Evolutionary conservation across 2,888 invertebrate species (phyloP).

Genomic region (Acanthococcus lagerstroemiae): DNA sequence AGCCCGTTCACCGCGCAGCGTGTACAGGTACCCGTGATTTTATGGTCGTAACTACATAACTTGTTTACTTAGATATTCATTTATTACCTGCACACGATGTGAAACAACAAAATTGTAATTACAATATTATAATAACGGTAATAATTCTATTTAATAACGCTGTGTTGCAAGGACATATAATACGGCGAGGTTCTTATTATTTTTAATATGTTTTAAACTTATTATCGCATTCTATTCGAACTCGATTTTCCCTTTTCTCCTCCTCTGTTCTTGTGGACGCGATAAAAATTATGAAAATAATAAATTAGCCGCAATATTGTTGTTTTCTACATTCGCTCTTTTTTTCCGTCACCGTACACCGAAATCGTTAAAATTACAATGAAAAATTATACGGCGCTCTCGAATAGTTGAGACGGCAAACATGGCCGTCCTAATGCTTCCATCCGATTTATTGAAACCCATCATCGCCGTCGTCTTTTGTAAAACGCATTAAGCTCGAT

Average conservation of each 20-base stretch:
- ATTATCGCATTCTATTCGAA: constrained; percentile 21
- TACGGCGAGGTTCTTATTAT: constrained; percentile 28
- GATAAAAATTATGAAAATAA: not conserved
- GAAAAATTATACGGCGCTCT: no score
- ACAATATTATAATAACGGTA: constrained; percentile 31
- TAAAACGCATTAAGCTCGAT: no score
- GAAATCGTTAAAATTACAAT: no score
- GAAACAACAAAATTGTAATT: constrained; percentile 30
- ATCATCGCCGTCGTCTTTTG: no score
- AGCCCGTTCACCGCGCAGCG: no score
- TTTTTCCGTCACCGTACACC: no score
- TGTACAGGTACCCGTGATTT: no score
- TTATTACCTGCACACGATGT: constrained; percentile 30
- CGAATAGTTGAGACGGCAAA: no score
- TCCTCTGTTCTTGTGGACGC: not conserved
- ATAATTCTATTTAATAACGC: constrained; percentile 30
- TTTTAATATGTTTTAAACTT: constrained; percentile 25
- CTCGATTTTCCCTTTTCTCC: not conserved
- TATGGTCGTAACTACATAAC: constrained; percentile 10
- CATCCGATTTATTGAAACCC: no score
- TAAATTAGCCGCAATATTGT: no score
- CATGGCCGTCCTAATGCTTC: no score
- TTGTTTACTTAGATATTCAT: constrained; percentile 29
- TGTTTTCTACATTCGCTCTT: no score
- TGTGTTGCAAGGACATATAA: constrained; percentile 22